Evolutionary conservation across 1,140 invertebrate species (phyloP), one percentile per base, ranked within the genome.

Genomic region (Belonocnema kinseyi): DNA sequence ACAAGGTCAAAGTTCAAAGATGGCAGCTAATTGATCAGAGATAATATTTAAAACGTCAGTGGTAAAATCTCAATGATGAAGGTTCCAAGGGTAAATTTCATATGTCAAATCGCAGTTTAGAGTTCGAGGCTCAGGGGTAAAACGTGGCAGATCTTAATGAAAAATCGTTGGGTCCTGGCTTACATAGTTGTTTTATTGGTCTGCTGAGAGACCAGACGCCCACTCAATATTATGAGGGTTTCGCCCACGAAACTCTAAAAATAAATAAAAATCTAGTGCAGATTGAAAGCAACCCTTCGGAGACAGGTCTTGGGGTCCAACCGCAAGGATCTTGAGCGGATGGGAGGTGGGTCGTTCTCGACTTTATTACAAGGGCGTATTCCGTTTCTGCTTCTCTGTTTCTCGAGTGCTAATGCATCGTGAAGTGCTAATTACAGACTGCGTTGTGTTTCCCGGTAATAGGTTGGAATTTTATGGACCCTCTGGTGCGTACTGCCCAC

Each of bases 341-440:
- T 50, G 50, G 71, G 50, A 72, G 71, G 50, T 66, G 16, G 16
- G 61, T 76, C 76, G 79, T 77, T 79, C 88, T 83, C 80, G 77
- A 88, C 77, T 88, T 88, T 89, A 89, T 88, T 88, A 86, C 87
- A 85, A 87, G 83, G 87, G 87, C 85, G 86, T 85, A 77, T 83
- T 85, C 78, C 73, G 52, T 72, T 74, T 75, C 40, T 74, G 7
- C 73, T 79, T 76, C 73, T 83, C 73, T 52, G 71, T 77, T 78
- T 84, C 79, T 86, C 76, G 83, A 81, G 81, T 82, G 80, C 80
- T 88, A 88, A 89, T 89, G 88, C 88, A 90, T 89, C 88, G 86
- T 88, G 85, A 90, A 89, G 88, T 90, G 88, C 88, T 90, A 90
- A 90, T 90, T 90, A 89, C 87, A 88, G 83, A 53, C 82, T 85